Percentiles rank a stretch among this genome's conserved stretches.
phyloP scores from a whole-genome alignment of 2,797 vertebrate genomes.

The Zonotrichia albicollis region DNA sequence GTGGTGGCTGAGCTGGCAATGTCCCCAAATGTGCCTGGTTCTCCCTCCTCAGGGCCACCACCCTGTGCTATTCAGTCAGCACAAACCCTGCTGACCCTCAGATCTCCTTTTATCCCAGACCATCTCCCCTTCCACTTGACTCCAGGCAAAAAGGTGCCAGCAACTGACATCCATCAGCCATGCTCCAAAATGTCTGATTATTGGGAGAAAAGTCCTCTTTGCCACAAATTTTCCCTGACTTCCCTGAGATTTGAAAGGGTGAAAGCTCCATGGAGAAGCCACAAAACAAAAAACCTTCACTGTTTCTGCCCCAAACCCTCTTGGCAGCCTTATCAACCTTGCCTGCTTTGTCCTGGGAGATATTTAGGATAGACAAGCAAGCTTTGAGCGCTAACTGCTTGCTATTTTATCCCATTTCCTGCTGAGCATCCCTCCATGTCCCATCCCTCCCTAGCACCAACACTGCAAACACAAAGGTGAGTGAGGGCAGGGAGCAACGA shows the following conservation, averaged over 20 bases:
- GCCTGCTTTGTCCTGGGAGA: not conserved
- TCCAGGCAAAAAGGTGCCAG: not conserved
- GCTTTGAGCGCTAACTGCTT: not conserved
- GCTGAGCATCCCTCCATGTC: not conserved
- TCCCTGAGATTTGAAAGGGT: not conserved
- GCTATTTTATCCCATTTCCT: not conserved
- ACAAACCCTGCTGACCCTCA: not conserved
- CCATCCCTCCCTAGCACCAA: not conserved
- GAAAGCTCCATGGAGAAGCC: not conserved
- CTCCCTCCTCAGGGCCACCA: not conserved
- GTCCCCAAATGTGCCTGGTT: not conserved
- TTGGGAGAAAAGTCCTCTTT: not conserved
- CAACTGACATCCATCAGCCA: not conserved
- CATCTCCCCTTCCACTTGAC: not conserved
- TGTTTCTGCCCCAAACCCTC: fast-evolving
- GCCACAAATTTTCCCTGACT: not conserved
- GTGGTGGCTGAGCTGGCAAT: not conserved
- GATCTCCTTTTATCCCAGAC: not conserved
- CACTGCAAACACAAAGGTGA: conserved; percentile 50
- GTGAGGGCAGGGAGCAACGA: not conserved
- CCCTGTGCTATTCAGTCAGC: not conserved
- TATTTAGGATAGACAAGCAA: not conserved
- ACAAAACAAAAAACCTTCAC: not conserved
- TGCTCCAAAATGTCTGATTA: not conserved
- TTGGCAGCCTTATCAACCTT: not conserved